Percentiles rank a stretch among this genome's conserved stretches.
Evolutionary conservation across 2,113 vertebrate genomes (phyloP).

Genomic region (Elachura formosa): DNA sequence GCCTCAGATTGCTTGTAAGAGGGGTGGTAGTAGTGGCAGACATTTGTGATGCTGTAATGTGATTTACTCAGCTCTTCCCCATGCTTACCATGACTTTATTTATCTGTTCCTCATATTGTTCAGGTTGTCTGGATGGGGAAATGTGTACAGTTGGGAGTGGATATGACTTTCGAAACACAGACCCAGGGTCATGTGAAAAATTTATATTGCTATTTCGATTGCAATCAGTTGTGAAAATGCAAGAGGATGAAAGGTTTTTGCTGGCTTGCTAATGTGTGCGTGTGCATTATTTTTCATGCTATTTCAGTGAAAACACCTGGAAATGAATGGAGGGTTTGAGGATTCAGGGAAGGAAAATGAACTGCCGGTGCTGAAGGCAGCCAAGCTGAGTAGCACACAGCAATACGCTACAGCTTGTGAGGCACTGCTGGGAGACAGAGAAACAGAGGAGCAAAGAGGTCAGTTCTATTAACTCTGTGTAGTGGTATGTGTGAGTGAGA

Average conservation of each 20-base stretch:
- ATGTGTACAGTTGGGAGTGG: not conserved
- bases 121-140: not conserved
- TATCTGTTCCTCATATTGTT: not conserved
- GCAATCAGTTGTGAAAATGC: not conserved
- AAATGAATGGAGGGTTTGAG: not conserved
- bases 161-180: not conserved
- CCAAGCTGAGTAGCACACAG: not conserved
- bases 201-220: not conserved
- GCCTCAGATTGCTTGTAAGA: not conserved
- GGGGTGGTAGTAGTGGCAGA: not conserved
- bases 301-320: not conserved
- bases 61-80: not conserved
- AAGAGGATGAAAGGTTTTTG: not conserved
- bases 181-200: not conserved
- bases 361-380: not conserved
- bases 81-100: not conserved
- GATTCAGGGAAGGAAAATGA: not conserved
- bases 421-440: not conserved
- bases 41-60: not conserved
- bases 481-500: not conserved
- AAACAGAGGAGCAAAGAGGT: conserved; percentile 17
- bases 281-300: not conserved
- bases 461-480: conserved; percentile 10
- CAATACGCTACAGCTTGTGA: not conserved
- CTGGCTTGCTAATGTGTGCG: not conserved